phyloP scores from a whole-genome alignment of 2,113 vertebrate genomes.

The Apus apus region DNA sequence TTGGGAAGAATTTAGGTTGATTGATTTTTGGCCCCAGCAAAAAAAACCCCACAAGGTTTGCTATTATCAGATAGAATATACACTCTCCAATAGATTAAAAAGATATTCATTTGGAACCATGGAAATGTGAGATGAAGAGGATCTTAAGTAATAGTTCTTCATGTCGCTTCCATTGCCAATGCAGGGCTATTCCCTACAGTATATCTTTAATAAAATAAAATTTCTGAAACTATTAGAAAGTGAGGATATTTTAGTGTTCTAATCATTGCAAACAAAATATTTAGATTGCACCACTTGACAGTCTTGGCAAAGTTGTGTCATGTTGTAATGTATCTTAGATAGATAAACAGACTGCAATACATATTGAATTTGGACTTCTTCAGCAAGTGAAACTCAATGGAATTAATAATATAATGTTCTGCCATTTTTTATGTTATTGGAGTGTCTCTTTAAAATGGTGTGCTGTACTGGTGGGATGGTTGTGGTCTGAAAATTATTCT shows the following conservation, averaged over 20 bases:
- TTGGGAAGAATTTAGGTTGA: background rate
- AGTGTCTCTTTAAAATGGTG: background rate
- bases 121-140: background rate
- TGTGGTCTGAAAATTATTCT: background rate
- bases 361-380: background rate
- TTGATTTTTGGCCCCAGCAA: background rate
- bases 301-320: background rate
- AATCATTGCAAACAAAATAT: constrained; percentile 1
- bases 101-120: background rate
- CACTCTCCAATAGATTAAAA: background rate
- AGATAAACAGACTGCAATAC: background rate
- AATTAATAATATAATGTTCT: background rate
- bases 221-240: constrained; percentile 17
- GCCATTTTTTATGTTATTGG: background rate
- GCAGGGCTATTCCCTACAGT: background rate
- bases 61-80: background rate
- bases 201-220: constrained; percentile 22
- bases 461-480: background rate
- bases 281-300: background rate
- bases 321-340: background rate
- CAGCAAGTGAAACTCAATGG: background rate
- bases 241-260: background rate
- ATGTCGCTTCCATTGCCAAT: background rate
- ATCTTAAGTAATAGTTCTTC: background rate
- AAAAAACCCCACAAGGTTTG: background rate